Base-by-base conservation (phyloP, 2,888 invertebrate species). In the Artemia sinica region DNA sequence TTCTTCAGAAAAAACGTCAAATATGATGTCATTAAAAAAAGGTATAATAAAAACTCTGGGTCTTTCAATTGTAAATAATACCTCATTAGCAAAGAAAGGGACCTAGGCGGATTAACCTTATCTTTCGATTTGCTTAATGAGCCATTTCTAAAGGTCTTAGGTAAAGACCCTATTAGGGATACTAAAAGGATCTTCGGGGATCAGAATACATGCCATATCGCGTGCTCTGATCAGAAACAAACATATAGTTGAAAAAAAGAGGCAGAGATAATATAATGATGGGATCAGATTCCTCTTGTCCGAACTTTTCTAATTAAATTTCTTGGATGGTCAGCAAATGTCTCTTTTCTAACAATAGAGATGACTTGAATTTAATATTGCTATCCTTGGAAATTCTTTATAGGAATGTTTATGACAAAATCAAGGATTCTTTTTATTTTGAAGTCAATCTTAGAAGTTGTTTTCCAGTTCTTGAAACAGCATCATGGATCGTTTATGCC, bases 181-280 rank as follows among this genome's bases (percentile, higher is more conserved):
- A 58, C 14, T n/a, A n/a, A 58, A 58, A 18, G 58, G 58, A 58
- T 58, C 58, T 9, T 18, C 1, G 58, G 28, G 18, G 58, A 58
- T 58, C 58, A 58, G 14, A 58, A 58, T 58, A 58, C 58, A 58
- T 58, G 58, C 58, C 58, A 58, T 58, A 58, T 58, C 58, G 58
- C 58, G 58, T 58, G 58, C 58, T 18, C 18, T 18, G 8, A 58
- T 58, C 58, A 58, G n/a, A 58, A 18, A 28, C 28, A 28, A 28
- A 4, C 28, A 28, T 28, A 28, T 28, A 28, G 28, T 28, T 28
- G 28, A n/a, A 28, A 28, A 28, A 28, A 28, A 28, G 28, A 28
- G 28, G 28, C 28, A 28, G 4, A 28, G 28, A 28, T 28, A 28
- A 28, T 28, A 28, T 28, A 28, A 28, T 28, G 28, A 28, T 28